Conservation (phyloP, 1,140 invertebrate genomes). For the Philopotamus ludificatus region DNA sequence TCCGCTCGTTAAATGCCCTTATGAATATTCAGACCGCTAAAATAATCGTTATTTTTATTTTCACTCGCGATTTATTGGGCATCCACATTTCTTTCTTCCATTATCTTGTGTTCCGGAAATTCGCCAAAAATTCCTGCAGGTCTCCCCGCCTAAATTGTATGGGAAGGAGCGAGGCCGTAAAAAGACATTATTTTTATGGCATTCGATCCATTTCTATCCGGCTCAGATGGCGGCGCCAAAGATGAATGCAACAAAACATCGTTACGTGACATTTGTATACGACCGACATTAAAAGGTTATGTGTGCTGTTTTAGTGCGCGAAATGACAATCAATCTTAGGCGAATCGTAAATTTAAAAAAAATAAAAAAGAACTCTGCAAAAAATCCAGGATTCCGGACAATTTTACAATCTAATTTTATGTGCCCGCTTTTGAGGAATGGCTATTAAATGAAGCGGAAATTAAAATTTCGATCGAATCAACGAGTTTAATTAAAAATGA, state of each 20-base stretch:
- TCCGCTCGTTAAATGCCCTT: too few relatives aligned
- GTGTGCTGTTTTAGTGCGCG: neutral
- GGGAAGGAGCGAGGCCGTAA: neutral
- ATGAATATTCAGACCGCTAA: neutral
- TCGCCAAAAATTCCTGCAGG: neutral
- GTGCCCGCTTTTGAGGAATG: too few relatives aligned
- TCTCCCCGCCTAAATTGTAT: neutral
- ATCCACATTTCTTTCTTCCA: neutral
- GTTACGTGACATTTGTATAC: neutral
- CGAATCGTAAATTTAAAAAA: too few relatives aligned
- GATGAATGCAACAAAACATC: slow-evolving; percentile 2
- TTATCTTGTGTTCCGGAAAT: neutral
- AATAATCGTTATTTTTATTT: neutral
- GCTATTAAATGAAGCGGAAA: too few relatives aligned
- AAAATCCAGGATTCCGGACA: too few relatives aligned
- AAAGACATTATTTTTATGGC: slow-evolving; percentile 9
- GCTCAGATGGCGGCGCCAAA: neutral
- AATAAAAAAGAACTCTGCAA: too few relatives aligned
- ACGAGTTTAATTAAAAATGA: too few relatives aligned
- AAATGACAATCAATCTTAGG: too few relatives aligned
- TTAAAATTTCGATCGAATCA: too few relatives aligned
- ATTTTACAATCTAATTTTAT: too few relatives aligned
- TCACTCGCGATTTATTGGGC: neutral
- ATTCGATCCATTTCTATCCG: slow-evolving; percentile 4
- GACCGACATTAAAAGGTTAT: too few relatives aligned